Conservation (phyloP, 1,140 invertebrate genomes). For the Philopotamus ludificatus region DNA sequence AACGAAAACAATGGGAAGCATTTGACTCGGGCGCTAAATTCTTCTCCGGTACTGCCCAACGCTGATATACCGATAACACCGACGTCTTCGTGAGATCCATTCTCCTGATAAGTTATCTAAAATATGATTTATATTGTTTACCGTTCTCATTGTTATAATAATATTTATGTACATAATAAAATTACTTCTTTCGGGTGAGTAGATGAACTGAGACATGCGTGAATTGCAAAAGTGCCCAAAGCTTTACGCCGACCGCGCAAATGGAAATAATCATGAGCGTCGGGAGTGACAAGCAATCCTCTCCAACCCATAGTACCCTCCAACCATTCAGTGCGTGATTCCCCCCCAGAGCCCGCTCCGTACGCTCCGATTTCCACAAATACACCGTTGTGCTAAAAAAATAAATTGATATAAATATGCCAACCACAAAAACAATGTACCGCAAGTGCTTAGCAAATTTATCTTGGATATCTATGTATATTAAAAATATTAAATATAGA, state of each 20-base stretch:
- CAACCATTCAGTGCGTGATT: conserved; percentile 66
- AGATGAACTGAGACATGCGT: conserved; percentile 72
- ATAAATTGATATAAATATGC: background rate
- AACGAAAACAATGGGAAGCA: conserved; percentile 83
- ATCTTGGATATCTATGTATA: no score
- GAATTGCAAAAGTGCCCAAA: conserved; percentile 61
- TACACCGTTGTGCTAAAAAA: conserved; percentile 58
- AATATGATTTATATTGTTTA: background rate
- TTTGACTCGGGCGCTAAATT: conserved; percentile 63
- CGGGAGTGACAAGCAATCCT: conserved; percentile 72
- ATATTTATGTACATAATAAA: conserved; percentile 14
- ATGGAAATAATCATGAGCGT: conserved; percentile 67
- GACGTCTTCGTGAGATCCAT: conserved; percentile 30
- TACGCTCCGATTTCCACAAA: conserved; percentile 64
- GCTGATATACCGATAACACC: conserved; percentile 24
- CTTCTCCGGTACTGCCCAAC: conserved; percentile 14
- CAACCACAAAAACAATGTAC: background rate
- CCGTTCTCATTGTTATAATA: background rate
- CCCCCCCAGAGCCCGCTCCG: conserved; percentile 45
- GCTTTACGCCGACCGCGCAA: conserved; percentile 58
- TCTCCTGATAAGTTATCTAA: conserved; percentile 41
- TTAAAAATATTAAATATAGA: no score
- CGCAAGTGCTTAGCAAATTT: no score
- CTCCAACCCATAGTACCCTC: conserved; percentile 70
- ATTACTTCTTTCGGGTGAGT: conserved; percentile 71